phyloP scores from a whole-genome alignment of 2,113 vertebrate genomes.

The Dicrurus megarhynchus region DNA sequence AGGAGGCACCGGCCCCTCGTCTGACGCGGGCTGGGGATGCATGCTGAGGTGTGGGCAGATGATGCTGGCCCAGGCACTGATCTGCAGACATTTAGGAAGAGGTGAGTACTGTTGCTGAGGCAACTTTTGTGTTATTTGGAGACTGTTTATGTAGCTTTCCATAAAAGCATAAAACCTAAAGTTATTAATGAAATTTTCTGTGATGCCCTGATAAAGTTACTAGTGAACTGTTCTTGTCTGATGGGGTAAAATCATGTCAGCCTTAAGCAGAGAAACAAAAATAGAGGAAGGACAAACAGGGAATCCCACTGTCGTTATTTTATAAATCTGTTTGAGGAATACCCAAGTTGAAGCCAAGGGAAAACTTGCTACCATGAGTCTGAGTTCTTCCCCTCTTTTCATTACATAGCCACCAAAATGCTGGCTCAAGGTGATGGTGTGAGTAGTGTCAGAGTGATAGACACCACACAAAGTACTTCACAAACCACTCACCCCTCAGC shows the following conservation, averaged over 20 bases:
- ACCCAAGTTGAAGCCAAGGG: neutral
- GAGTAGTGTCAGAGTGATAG: neutral
- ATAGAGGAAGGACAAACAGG: neutral
- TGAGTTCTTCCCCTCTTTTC: neutral
- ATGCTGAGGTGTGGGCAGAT: slow-evolving; percentile 99
- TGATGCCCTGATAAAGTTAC: neutral
- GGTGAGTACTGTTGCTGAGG: slow-evolving; percentile 69
- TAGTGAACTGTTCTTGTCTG: neutral
- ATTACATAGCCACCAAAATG: neutral
- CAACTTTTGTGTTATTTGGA: neutral
- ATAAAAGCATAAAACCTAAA: neutral
- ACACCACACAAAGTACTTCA: neutral
- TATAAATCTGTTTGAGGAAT: neutral
- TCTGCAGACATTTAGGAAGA: slow-evolving; percentile 91
- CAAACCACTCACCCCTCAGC: neutral
- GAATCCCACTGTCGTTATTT: neutral
- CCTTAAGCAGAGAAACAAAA: neutral
- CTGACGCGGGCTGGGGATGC: slow-evolving; percentile 95
- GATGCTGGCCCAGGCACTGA: slow-evolving; percentile 93
- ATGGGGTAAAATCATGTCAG: neutral
- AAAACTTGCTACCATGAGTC: neutral
- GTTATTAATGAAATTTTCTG: neutral
- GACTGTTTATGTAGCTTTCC: neutral
- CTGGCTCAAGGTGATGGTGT: neutral
- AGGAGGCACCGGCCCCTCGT: slow-evolving; percentile 96